Percentiles rank a stretch among this genome's conserved stretches.
Evolutionary conservation across 2,888 invertebrate genomes (phyloP).

Genomic region (Luperina testacea): DNA sequence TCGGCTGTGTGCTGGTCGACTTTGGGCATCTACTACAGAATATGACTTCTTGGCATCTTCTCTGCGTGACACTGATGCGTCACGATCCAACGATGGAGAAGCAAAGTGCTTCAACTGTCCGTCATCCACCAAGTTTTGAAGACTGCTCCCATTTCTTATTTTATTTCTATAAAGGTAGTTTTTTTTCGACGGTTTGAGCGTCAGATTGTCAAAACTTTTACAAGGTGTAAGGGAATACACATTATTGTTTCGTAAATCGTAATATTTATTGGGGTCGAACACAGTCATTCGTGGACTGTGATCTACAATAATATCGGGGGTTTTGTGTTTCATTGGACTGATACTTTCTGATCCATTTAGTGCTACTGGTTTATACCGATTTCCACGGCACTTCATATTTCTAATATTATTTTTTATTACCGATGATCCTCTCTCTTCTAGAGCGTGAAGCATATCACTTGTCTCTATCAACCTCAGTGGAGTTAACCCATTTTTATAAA

Average conservation of each 20-base stretch:
- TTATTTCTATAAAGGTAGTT: conserved; percentile 72
- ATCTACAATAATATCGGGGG: conserved; percentile 82
- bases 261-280: conserved; percentile 82
- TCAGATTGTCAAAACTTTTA: conserved; percentile 88
- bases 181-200: conserved; percentile 75
- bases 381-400: conserved; percentile 83
- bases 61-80: conserved; percentile 66
- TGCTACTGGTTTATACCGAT: conserved; percentile 77
- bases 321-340: conserved; percentile 73
- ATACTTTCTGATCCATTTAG: conserved; percentile 66
- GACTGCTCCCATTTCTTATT: conserved; percentile 82
- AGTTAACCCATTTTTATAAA: conserved; percentile 86
- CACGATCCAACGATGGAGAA: conserved; percentile 77
- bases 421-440: conserved; percentile 84
- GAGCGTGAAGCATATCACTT: conserved; percentile 79
- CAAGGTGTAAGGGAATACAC: conserved; percentile 80
- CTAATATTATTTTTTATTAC: conserved; percentile 86
- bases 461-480: conserved; percentile 80
- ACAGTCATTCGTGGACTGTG: conserved; percentile 84
- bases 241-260: conserved; percentile 85
- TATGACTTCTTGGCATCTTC: conserved; percentile 83
- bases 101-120: conserved; percentile 81
- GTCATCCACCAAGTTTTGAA: conserved; percentile 84
- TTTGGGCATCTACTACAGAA: conserved; percentile 81
- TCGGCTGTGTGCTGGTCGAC: conserved; percentile 76